A percentile compares a stretch with the other conserved stretches of the same genome.
Evolutionary conservation across 2,113 vertebrate species (phyloP).

Genomic region (Passer montanus): DNA sequence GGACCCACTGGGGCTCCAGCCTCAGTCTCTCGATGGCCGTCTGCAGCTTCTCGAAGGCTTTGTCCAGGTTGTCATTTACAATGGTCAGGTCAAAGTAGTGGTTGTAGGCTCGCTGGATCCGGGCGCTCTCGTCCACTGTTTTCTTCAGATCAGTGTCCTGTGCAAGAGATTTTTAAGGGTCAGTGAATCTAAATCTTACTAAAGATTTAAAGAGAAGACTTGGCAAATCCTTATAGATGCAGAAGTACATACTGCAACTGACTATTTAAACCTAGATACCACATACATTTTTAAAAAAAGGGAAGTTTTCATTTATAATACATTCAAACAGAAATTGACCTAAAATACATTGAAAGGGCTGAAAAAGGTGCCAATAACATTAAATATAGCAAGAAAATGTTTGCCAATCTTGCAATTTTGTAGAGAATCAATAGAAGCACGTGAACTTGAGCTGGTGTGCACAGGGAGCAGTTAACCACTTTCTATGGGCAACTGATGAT

Average conservation of each 20-base stretch:
- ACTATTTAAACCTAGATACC: not conserved
- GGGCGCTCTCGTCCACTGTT: slow-evolving; percentile 95
- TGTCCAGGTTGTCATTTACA: slow-evolving; percentile 96
- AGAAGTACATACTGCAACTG: not conserved
- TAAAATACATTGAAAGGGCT: not conserved
- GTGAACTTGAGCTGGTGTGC: not conserved
- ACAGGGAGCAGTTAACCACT: fast-evolving
- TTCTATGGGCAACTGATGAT: not conserved
- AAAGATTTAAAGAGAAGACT: not conserved
- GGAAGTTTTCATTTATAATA: not conserved
- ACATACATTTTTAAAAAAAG: not conserved
- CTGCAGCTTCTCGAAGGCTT: slow-evolving; percentile 95
- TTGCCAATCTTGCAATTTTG: not conserved
- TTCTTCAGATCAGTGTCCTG: slow-evolving; percentile 98
- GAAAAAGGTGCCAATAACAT: not conserved
- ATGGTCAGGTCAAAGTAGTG: slow-evolving; percentile 98
- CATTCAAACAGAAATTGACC: not conserved
- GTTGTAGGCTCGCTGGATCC: slow-evolving; percentile 92
- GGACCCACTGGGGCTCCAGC: slow-evolving; percentile 93
- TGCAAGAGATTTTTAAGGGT: not conserved
- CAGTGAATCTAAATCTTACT: not conserved
- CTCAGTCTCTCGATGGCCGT: slow-evolving; percentile 86
- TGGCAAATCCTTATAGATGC: not conserved
- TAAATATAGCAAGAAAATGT: not conserved
- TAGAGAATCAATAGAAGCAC: not conserved